Conservation (phyloP, 2,888 invertebrate genomes). For the Muscina levida region DNA sequence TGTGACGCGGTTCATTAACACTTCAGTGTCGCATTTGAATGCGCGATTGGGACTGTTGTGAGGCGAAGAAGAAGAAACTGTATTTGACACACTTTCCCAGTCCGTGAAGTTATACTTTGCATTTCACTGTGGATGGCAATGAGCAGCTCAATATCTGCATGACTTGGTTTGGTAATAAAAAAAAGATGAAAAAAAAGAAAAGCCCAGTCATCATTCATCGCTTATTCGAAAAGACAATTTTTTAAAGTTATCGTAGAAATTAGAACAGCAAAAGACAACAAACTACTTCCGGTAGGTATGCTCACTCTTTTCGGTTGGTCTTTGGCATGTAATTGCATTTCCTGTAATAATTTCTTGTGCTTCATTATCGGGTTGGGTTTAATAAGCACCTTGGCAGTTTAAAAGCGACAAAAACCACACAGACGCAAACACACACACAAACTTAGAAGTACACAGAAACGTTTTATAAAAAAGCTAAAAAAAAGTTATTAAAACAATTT, state of each 20-base stretch:
- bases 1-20: conserved; percentile 33
- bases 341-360: conserved; percentile 27
- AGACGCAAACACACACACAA: too few species aligned
- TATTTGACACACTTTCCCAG: conserved; percentile 44
- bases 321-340: conserved; percentile 36
- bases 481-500: conserved; percentile 32
- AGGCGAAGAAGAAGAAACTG: conserved; percentile 27
- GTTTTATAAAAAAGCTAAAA: too few species aligned
- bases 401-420: background rate
- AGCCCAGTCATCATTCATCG: background rate
- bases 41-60: too few species aligned
- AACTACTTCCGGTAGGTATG: conserved; percentile 19
- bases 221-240: background rate
- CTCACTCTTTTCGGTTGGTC: background rate
- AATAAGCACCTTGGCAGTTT: background rate
- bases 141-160: background rate
- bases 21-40: conserved; percentile 21
- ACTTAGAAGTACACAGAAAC: conserved; percentile 2
- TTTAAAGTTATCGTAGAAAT: too few species aligned
- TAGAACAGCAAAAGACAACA: background rate
- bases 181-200: too few species aligned
- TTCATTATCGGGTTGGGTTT: background rate
- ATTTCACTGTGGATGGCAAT: conserved; percentile 7
- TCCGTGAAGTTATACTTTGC: background rate
- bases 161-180: background rate